Evolutionary conservation across 2,113 vertebrate species (phyloP), one percentile per base, ranked within the genome.

Genomic region (Toxotes jaculatrix): DNA sequence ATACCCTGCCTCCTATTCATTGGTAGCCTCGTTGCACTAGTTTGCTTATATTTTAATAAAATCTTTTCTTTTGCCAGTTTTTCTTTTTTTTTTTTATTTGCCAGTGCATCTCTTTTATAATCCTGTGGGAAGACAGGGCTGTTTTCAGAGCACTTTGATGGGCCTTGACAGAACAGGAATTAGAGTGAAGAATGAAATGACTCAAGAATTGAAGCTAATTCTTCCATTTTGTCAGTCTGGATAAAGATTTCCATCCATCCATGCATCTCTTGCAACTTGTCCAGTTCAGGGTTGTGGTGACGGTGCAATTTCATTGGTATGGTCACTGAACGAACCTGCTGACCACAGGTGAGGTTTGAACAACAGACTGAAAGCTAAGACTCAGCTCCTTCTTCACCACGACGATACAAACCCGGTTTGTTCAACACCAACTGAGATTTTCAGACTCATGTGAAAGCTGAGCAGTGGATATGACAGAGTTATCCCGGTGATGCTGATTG

Each of bases 401-500:
- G 17, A 19, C 5, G 17, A 7, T 19, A 49, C 47, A 6, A 7
- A 19, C 4, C 51, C 12, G n/a, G 8, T 11, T 53, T 9, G 21
- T 2, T n/a, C 49, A 2, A n/a, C 19, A n/a, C 19, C 21, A n/a
- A 3, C 47, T 8, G 19, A 9, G 17, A 19, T 31, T 64, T 31
- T 55, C n/a, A 5, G 61, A 42, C 34, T 14, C 0, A 5, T 4
- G 5, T 56, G 19, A 53, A 71, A 13, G 21, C 1, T 14, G 27
- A 76, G 53, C 13, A 13, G 32, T 53, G 27, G 16, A 34, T 23
- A 12, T 55, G 21, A 66, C 38, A 11, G 49, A 56, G 6, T 16
- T 40, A 36, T 27, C 23, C 21, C 2, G 67, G 49, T 27, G 45
- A 38, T 5, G 27, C 68, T 64, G 69, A 75, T 85, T 79, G 19